A percentile compares a stretch with the other conserved stretches of the same genome.
Conservation (phyloP, 2,797 vertebrate species). For the Eupleurogrammus muticus region DNA sequence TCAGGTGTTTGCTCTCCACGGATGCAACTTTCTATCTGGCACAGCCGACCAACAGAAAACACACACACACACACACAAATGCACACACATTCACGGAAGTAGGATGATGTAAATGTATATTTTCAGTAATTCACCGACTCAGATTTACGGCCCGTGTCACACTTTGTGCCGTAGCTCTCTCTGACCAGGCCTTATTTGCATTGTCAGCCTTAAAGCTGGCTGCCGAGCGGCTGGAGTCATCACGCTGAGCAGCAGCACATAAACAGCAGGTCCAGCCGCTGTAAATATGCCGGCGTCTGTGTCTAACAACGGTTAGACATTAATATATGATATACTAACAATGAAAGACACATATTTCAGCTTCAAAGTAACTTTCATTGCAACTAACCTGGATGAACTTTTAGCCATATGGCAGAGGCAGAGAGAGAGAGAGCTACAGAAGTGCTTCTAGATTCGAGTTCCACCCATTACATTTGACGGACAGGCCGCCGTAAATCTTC, state of each 20-base stretch:
- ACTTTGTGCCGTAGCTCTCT: no score
- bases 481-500: not conserved
- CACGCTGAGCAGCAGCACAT: not conserved
- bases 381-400: not conserved
- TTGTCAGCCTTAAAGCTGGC: not conserved
- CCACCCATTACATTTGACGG: conserved; percentile 17
- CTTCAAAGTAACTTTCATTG: not conserved
- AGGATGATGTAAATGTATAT: not conserved
- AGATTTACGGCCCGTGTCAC: no score
- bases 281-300: not conserved
- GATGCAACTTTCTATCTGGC: no score
- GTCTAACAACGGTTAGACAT: not conserved
- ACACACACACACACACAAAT: no score
- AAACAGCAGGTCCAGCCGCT: not conserved
- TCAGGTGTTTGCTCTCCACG: no score
- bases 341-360: not conserved
- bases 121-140: not conserved
- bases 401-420: not conserved
- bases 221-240: not conserved
- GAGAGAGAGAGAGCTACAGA: not conserved
- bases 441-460: not conserved
- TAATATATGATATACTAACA: not conserved
- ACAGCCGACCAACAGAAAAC: not conserved
- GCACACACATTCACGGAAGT: no score
- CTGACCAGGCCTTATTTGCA: not conserved